These are phyloP conservation scores for Globicephala melas DNA, from an alignment of 2,113 vertebrate species.

Conservation along the genomic window DNA sequence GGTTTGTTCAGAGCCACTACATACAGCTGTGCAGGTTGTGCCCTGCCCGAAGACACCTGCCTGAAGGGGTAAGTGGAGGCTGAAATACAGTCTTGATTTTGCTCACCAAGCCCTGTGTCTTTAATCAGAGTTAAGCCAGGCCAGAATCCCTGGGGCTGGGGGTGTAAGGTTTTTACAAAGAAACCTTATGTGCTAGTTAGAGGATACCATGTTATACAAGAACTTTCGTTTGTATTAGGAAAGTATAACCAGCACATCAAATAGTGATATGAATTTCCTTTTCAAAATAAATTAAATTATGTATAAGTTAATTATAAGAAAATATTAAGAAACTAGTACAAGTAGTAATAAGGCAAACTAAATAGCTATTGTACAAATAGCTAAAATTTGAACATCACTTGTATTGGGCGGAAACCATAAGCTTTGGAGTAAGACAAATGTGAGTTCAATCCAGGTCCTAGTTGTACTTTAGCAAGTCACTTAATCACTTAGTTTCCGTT, in stretches of 20 bases:
- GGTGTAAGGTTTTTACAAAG: background rate
- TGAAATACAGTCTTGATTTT: background rate
- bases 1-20: background rate
- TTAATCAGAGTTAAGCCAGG: background rate
- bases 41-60: background rate
- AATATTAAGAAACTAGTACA: background rate
- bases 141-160: background rate
- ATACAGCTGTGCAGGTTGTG: background rate
- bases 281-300: conserved; percentile 12
- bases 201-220: background rate
- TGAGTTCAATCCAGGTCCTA: background rate
- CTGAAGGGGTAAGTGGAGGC: background rate
- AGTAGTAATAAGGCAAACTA: background rate
- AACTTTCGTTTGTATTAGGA: background rate
- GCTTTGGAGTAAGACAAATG: background rate
- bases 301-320: background rate
- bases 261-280: background rate
- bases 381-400: background rate
- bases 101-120: background rate
- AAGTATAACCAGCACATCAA: background rate
- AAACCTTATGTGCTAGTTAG: background rate
- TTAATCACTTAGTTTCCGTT: background rate
- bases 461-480: background rate
- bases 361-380: background rate
- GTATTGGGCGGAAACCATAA: background rate